Percentiles rank a stretch among this genome's conserved stretches.
Evolutionary conservation across 2,888 invertebrate species (phyloP).

Genomic region (Alitta virens): DNA sequence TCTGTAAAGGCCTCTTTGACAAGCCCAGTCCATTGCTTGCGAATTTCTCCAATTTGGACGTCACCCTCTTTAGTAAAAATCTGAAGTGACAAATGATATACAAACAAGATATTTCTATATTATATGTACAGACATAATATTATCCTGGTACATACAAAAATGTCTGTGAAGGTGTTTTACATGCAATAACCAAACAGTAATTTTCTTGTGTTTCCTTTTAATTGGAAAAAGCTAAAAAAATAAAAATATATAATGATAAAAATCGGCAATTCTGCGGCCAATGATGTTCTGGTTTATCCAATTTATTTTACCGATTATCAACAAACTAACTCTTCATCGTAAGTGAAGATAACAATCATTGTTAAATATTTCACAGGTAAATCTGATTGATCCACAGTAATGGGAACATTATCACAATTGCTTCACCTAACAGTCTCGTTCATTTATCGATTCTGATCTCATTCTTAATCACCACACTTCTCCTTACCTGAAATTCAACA

Average conservation of each 20-base stretch:
- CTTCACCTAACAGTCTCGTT: too few relatives aligned
- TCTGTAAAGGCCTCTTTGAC: slow-evolving; percentile 80
- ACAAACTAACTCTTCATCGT: too few relatives aligned
- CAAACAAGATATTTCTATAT: not conserved
- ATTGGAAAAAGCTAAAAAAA: not conserved
- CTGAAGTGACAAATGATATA: too few relatives aligned
- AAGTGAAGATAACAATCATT: too few relatives aligned
- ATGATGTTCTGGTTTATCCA: too few relatives aligned
- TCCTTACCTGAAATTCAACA: slow-evolving; percentile 69
- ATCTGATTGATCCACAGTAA: too few relatives aligned
- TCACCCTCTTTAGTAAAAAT: slow-evolving; percentile 74
- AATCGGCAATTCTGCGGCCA: too few relatives aligned
- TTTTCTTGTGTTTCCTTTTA: not conserved
- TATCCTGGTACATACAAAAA: not conserved
- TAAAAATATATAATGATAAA: not conserved
- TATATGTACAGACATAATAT: not conserved
- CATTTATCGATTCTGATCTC: too few relatives aligned
- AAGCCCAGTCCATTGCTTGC: slow-evolving; percentile 86
- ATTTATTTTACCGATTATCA: too few relatives aligned
- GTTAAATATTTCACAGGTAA: too few relatives aligned
- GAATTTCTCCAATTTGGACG: slow-evolving; percentile 79
- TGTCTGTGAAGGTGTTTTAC: not conserved
- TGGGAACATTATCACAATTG: too few relatives aligned
- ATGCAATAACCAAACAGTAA: not conserved
- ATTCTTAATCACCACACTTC: not conserved